Evolutionary conservation across 1,140 invertebrate species (phyloP), one percentile per base, ranked within the genome.

Genomic region (Pteromalus puparum): DNA sequence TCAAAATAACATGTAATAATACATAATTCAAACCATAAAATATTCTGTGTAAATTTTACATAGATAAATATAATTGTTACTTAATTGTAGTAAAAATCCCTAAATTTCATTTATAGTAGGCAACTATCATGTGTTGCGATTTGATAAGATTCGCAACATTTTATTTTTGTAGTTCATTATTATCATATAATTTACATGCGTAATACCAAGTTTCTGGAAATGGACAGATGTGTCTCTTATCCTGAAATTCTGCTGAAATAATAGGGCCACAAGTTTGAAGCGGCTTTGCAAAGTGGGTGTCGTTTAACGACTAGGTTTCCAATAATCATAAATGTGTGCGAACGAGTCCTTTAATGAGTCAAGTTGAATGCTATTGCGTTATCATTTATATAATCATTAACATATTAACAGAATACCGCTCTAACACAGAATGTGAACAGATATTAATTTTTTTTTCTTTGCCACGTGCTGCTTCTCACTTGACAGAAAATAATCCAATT

Each of bases 1-100:
- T 93, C 91, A 93, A 91, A 90, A 88, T 92, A 93, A 92, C 91
- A 93, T 92, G 91, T 89, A 92, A 92, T 93, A 93, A 91, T 92
- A 92, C 92, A 93, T 91, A 92, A 92, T 92, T 93, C 89, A 92
- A 92, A 89, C 87, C 88, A 92, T 93, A 90, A 91, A 91, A 89
- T 91, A 91, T 91, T 89, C 86, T 89, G 86, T 90, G 85, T 90
- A 88, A 88, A 91, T 92, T 93, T 92, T 91, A 93, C 92, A 93
- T 90, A 91, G 89, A 91, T 92, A 90, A 84, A 91, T 89, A 91
- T 92, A 90, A 84, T 84, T 89, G 85, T 92, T 91, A 88, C 85
- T 92, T 89, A 89, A 92, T 90, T 93, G 90, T 90, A 89, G 88
- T 88, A 91, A 90, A 81, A 89, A 92, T 88, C 83, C 90, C 92